Conservation (phyloP, 2,113 vertebrate genomes). For the Plecturocebus donacophilus region DNA sequence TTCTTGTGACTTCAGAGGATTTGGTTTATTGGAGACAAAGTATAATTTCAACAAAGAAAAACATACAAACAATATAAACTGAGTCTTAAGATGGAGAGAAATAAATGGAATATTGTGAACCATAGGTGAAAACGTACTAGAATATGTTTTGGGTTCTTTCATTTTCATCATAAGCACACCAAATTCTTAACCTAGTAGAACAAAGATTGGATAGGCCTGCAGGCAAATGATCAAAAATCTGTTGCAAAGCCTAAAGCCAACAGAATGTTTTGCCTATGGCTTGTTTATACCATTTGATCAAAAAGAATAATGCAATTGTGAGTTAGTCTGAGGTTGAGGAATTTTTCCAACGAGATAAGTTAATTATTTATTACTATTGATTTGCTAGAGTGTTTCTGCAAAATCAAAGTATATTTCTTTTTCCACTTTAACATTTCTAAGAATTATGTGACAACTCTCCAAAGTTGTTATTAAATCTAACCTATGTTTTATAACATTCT, state of each 20-base stretch:
- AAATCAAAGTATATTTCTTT: conserved; percentile 53
- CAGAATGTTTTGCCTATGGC: conserved; percentile 47
- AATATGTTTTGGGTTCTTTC: background rate
- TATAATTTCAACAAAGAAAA: conserved; percentile 5
- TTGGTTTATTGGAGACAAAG: background rate
- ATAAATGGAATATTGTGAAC: background rate
- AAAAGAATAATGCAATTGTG: conserved; percentile 59
- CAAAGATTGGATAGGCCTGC: background rate
- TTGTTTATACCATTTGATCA: conserved; percentile 55
- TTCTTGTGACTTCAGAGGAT: background rate
- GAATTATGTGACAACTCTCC: conserved; percentile 5
- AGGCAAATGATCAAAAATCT: conserved; percentile 51
- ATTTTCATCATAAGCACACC: background rate
- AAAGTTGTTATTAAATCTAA: background rate
- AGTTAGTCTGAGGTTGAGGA: conserved; percentile 20
- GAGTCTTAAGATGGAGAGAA: background rate
- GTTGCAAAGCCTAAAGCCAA: conserved; percentile 15
- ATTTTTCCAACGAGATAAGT: conserved; percentile 60
- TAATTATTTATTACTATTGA: conserved; percentile 60
- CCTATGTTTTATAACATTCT: conserved; percentile 21
- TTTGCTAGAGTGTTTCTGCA: conserved; percentile 55
- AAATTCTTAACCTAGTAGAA: background rate
- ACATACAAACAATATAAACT: background rate
- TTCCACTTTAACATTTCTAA: conserved; percentile 49
- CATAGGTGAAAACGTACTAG: background rate